Evolutionary conservation across 92 coral and sea anemone genomes (phyloP), one percentile per base, ranked within the genome.

Genomic region (Diadumene lineata): DNA sequence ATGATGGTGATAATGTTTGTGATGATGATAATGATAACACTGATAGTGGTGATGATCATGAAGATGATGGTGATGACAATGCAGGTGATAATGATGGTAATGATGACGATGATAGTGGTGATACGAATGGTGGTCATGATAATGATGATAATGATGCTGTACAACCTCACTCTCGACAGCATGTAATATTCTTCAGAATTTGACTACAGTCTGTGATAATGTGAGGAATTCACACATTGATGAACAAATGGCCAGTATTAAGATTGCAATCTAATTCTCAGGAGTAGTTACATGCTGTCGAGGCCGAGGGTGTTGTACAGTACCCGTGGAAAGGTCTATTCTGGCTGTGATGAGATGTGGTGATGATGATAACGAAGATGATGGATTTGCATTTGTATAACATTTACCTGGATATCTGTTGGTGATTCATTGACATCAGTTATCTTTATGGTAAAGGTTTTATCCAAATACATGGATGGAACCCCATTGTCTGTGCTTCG

Each of bases 401-500:
- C n/a, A n/a, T 66, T 66, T 57, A 91, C 98, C 96, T 89, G 97
- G 31, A 94, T 82, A 18, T 85, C 82, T 0, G 97, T 89, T 0
- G 98, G 98, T 3, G 68, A 68, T 66, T 94, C 98, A 43, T 94
- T 94, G 1, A 94, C 84, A 69, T 94, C 96, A 0, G 84, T 77
- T 17, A 94, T 86, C 29, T 79, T 30, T 24, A 94, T 87, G 13
- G 87, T 92, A 34, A 92, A 84, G 8, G 83, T 77, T 79, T 92
- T 76, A 16, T 91, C 90, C 28, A 86, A 33, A 43, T 62, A 72
- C 84, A 94, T 86, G 11, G 91, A 73, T 16, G 98, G 98, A 66
- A 75, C 85, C 30, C 98, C 98, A 51, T 84, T 92, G 77, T 94
- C 98, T 28, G 98, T 94, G 68, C 98, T 94, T 29, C 97, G 84